These are phyloP conservation scores for Leptinotarsa rubiginosa DNA, from an alignment of 2,888 invertebrate genomes.

Conservation along the genomic window DNA sequence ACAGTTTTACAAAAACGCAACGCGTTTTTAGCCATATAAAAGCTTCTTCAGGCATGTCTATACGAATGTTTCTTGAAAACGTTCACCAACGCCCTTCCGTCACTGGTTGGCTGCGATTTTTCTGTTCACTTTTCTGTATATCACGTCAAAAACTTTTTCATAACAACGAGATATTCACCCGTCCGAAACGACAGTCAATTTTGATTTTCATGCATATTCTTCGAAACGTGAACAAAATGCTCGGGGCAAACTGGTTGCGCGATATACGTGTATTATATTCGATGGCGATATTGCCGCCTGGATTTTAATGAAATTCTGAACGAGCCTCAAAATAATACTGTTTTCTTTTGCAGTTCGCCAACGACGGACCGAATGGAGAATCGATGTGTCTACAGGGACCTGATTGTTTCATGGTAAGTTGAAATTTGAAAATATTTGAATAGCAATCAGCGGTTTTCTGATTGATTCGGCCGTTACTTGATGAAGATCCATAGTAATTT, in stretches of 20 bases:
- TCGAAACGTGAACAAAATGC: constrained; percentile 35
- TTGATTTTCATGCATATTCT: constrained; percentile 37
- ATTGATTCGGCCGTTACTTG: too few species aligned
- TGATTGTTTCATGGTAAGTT: constrained; percentile 79
- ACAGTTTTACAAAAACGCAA: too few species aligned
- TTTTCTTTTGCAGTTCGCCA: constrained; percentile 73
- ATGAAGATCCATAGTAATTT: too few species aligned
- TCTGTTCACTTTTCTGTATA: constrained; percentile 7
- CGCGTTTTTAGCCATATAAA: too few species aligned
- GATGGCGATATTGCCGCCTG: constrained; percentile 50
- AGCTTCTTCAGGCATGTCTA: too few species aligned
- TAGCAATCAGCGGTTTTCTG: too few species aligned
- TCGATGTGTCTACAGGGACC: constrained; percentile 77
- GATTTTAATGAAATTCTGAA: constrained; percentile 53
- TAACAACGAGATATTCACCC: constrained; percentile 17
- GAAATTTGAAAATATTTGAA: background rate
- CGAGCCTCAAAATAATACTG: constrained; percentile 21
- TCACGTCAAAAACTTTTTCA: constrained; percentile 10
- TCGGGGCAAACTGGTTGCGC: constrained; percentile 42
- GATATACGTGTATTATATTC: constrained; percentile 24
- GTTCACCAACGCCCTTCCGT: background rate
- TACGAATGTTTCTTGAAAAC: too few species aligned
- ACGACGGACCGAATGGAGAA: constrained; percentile 74
- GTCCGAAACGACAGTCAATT: constrained; percentile 24
- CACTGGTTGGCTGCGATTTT: background rate